Conservation (phyloP, 2,113 vertebrate genomes). For the Oncorhynchus tshawytscha region DNA sequence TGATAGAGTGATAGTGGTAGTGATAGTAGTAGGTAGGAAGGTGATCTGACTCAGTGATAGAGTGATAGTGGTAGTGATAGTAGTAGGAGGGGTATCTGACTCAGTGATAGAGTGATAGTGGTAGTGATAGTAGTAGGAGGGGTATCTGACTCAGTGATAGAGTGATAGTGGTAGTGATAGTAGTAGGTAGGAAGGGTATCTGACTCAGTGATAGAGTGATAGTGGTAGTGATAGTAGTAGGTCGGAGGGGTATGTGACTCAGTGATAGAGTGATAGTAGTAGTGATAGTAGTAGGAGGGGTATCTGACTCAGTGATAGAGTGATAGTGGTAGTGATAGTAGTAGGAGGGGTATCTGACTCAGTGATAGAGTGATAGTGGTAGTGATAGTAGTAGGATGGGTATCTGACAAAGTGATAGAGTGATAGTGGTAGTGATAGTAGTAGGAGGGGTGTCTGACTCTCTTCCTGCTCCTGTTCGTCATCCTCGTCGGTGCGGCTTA, state of each 20-base stretch:
- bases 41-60: neutral
- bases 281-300: neutral
- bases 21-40: neutral
- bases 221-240: neutral
- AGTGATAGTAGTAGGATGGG: neutral
- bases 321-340: neutral
- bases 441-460: slow-evolving; percentile 73
- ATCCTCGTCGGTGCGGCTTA: slow-evolving; percentile 96
- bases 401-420: neutral
- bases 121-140: too few relatives aligned
- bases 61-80: too few relatives aligned
- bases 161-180: too few relatives aligned
- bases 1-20: neutral
- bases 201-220: neutral
- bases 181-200: too few relatives aligned
- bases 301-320: too few relatives aligned
- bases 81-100: too few relatives aligned
- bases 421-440: neutral
- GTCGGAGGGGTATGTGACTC: neutral
- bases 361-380: neutral
- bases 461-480: slow-evolving; percentile 79
- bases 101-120: too few relatives aligned
- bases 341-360: neutral
- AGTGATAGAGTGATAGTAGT: neutral
- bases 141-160: too few relatives aligned